A percentile compares a stretch with the other conserved stretches of the same genome.
phyloP scores from a whole-genome alignment of 2,888 invertebrate genomes.

The Ctena decussata region DNA sequence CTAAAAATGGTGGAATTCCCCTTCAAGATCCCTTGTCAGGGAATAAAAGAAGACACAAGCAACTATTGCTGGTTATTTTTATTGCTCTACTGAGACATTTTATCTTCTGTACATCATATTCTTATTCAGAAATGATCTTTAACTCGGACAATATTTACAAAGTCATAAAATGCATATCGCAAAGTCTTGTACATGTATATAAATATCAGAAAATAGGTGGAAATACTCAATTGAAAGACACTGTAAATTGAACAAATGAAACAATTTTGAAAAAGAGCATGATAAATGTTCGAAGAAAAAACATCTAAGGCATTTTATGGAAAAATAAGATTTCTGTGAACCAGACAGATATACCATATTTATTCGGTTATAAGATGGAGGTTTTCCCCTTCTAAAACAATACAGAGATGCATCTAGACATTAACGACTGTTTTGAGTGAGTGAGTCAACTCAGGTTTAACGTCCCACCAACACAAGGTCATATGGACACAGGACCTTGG shows the following conservation, averaged over 20 bases:
- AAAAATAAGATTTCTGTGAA: too few relatives aligned
- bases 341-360: too few relatives aligned
- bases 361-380: too few relatives aligned
- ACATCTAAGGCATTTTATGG: slow-evolving; percentile 2
- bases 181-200: slow-evolving; percentile 7
- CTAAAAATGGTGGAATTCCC: too few relatives aligned
- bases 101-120: neutral
- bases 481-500: too few relatives aligned
- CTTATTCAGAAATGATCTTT: neutral
- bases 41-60: neutral
- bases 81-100: neutral
- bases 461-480: too few relatives aligned
- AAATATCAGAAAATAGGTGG: neutral
- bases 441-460: too few relatives aligned
- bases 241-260: neutral
- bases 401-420: too few relatives aligned
- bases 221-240: neutral
- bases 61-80: neutral
- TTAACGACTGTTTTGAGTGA: too few relatives aligned
- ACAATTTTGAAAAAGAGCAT: too few relatives aligned
- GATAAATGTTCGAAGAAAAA: neutral
- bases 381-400: too few relatives aligned
- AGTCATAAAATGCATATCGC: neutral
- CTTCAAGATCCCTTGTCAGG: too few relatives aligned
- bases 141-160: neutral